These are phyloP conservation scores for Pantherophis guttatus DNA, from an alignment of 2,113 vertebrate species.

Conservation along the genomic window DNA sequence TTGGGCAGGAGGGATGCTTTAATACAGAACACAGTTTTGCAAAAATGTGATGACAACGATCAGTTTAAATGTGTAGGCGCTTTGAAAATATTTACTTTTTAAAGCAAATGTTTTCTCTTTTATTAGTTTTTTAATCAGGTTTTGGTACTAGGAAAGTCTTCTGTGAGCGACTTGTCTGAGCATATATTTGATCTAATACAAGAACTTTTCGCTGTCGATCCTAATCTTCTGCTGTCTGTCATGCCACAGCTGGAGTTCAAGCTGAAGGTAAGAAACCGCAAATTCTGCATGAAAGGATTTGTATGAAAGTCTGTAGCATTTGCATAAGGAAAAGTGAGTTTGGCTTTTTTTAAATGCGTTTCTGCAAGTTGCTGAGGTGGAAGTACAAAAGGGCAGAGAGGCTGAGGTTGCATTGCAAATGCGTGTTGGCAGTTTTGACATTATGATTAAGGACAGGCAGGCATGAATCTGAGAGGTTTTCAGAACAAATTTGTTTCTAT, in stretches of 20 bases:
- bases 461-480: not conserved
- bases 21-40: not conserved
- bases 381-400: not conserved
- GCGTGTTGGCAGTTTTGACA: not conserved
- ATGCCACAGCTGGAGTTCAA: constrained; percentile 99
- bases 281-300: not conserved
- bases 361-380: not conserved
- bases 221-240: constrained; percentile 91
- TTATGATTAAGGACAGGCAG: not conserved
- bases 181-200: constrained; percentile 99
- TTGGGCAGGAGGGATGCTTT: not conserved
- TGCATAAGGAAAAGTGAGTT: not conserved
- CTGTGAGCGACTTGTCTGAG: constrained; percentile 97
- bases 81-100: not conserved
- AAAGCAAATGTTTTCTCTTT: not conserved
- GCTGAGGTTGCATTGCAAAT: not conserved
- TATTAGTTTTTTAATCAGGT: constrained; percentile 98
- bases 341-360: not conserved
- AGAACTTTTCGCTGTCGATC: constrained; percentile 97
- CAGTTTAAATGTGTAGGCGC: not conserved
- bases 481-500: not conserved
- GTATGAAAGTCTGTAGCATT: not conserved
- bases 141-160: constrained; percentile 96
- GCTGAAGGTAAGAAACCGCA: constrained; percentile 81
- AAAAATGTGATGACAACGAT: not conserved